Base-by-base conservation (phyloP, 1,140 invertebrate species). In the Drosophila busckii region DNA sequence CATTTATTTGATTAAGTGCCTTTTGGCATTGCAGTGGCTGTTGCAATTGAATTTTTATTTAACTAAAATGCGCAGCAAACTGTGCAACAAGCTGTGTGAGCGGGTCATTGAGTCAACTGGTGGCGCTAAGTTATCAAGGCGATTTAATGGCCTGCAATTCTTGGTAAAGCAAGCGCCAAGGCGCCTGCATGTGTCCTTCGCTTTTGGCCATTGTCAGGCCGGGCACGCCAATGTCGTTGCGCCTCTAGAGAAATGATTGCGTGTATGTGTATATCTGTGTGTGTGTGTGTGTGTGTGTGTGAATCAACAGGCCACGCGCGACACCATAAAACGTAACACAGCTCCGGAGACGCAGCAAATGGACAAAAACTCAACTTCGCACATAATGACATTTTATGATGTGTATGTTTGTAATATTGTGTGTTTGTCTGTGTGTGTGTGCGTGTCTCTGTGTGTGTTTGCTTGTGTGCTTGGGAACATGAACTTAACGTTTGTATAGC, bases 311-410 rank as follows among this genome's bases (percentile, higher is more conserved):
- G 73, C 73, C 73, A 80, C 68, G 69, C 50, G 69, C 69, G 42
- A 49, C 53, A 73, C 45, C 59, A 82, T 73, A 82, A 82, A 75
- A 60, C 68, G 41, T 54, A 61, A 66, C 53, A 50, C 32, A 46
- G 42, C 45, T 28, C 54, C 35, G 52, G 41, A 60, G 29, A 49
- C 29, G 10, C 32, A 9, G 10, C 20, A 46, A 53, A 32, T 48
- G 46, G 53, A 32, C 46, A 46, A 55, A 63, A 58, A 70, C 45
- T 34, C 34, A 80, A 69, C 75, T 82, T 82, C 46, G 64, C 59
- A 68, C 73, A 82, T 82, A 82, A 80, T 82, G 64, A 69, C 68
- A 73, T 82, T 80, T 78, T 73, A 82, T 80, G 76, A 44, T 63
- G 32, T 45, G 4, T 28, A 17, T 29, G 35, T n/a, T n/a, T n/a